Percentiles rank a stretch among this genome's conserved stretches.
Conservation (phyloP, 2,888 invertebrate genomes). For the Andrena minutula region DNA sequence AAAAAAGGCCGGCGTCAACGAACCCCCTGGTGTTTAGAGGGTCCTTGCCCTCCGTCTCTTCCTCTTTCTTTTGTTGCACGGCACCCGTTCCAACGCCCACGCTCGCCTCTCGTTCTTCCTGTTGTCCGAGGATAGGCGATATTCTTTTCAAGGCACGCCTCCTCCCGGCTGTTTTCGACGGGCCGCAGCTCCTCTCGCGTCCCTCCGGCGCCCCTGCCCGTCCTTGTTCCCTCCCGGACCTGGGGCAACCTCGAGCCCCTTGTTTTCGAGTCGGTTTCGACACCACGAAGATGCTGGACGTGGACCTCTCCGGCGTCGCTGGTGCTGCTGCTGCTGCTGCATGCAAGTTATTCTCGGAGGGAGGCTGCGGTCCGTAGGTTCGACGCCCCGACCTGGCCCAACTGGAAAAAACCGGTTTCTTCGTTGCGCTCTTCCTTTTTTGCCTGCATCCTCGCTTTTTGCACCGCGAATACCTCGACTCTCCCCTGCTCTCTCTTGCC, state of each 20-base stretch:
- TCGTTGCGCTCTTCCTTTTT: slow-evolving; percentile 82
- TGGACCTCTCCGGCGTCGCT: slow-evolving; percentile 58
- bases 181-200: slow-evolving; percentile 11
- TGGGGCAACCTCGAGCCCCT: slow-evolving; percentile 80
- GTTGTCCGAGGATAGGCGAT: slow-evolving; percentile 29
- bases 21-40: slow-evolving; percentile 39
- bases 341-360: slow-evolving; percentile 85
- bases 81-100: slow-evolving; percentile 20
- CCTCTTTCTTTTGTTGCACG: slow-evolving; percentile 11
- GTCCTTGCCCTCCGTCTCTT: slow-evolving; percentile 22
- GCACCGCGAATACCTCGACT: slow-evolving; percentile 76
- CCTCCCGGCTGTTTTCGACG: slow-evolving; percentile 33
- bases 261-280: slow-evolving; percentile 38
- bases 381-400: slow-evolving; percentile 85
- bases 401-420: slow-evolving; percentile 85
- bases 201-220: slow-evolving; percentile 42
- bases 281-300: slow-evolving; percentile 63
- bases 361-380: slow-evolving; percentile 84
- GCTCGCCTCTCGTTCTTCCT: slow-evolving; percentile 25
- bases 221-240: slow-evolving; percentile 82
- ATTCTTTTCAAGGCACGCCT: slow-evolving; percentile 54
- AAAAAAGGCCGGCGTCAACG: slow-evolving; percentile 26
- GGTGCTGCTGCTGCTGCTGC: slow-evolving; percentile 60
- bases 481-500: slow-evolving; percentile 50
- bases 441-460: slow-evolving; percentile 83